phyloP scores from a whole-genome alignment of 2,888 invertebrate species.

The Anthrax anthrax region DNA sequence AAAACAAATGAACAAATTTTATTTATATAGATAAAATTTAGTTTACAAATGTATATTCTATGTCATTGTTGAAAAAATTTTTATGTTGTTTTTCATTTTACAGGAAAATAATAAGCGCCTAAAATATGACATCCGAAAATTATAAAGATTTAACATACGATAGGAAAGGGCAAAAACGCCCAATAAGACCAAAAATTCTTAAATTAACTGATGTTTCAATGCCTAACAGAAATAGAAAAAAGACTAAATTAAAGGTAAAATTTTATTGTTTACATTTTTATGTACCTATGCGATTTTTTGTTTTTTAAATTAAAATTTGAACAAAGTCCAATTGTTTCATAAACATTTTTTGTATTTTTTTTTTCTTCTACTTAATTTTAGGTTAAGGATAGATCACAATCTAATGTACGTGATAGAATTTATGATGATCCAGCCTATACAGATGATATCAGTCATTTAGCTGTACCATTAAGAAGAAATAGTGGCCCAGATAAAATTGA shows the following conservation, averaged over 20 bases:
- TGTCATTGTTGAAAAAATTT: too few relatives aligned
- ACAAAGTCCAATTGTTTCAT: constrained; percentile 14
- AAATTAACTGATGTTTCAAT: constrained; percentile 30
- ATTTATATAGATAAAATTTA: too few relatives aligned
- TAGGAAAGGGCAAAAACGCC: constrained; percentile 26
- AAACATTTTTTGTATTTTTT: neutral
- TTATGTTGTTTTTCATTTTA: neutral
- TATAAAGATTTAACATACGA: constrained; percentile 28
- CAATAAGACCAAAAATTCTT: constrained; percentile 28
- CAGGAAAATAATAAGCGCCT: neutral
- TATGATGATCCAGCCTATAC: constrained; percentile 35
- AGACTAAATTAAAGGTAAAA: constrained; percentile 31
- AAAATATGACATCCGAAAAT: constrained; percentile 30
- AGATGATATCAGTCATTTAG: constrained; percentile 33
- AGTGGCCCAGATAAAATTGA: constrained; percentile 19
- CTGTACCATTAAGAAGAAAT: constrained; percentile 27
- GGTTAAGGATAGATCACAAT: constrained; percentile 30
- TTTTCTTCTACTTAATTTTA: too few relatives aligned
- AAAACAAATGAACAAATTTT: too few relatives aligned
- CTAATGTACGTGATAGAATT: constrained; percentile 30
- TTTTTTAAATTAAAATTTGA: neutral
- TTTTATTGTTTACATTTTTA: neutral
- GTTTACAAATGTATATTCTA: too few relatives aligned
- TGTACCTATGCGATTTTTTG: neutral
- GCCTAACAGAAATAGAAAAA: constrained; percentile 32